Percentiles rank a stretch among this genome's conserved stretches.
Conservation (phyloP, 2,113 vertebrate genomes). For the Ceuthmochares aereus region DNA sequence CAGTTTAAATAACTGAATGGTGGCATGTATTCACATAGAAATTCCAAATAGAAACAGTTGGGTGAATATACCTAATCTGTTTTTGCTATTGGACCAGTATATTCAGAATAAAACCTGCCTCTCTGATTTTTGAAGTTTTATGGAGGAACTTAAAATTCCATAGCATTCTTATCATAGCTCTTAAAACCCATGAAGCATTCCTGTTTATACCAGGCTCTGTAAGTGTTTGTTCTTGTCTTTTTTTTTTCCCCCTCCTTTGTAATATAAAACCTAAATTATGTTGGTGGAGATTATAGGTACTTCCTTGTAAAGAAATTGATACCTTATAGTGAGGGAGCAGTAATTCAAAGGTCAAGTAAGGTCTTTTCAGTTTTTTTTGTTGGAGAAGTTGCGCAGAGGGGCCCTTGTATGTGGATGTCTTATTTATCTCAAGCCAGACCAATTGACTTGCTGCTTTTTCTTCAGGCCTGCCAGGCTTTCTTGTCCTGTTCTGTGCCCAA, state of each 20-base stretch:
- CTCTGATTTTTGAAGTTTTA: background rate
- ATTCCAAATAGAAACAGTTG: background rate
- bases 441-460: background rate
- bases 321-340: background rate
- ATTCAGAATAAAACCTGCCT: background rate
- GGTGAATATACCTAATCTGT: background rate
- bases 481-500: background rate
- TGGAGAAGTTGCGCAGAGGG: background rate
- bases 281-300: constrained; percentile 31
- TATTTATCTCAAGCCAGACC: background rate
- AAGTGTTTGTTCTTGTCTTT: background rate
- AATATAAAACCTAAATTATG: constrained; percentile 37
- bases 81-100: background rate
- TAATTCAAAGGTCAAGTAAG: constrained; percentile 32
- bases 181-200: background rate
- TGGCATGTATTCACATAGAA: background rate
- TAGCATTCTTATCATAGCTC: background rate
- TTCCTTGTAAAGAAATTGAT: constrained; percentile 28
- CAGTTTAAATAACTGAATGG: background rate
- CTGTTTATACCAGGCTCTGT: background rate
- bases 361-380: background rate
- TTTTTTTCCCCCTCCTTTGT: background rate
- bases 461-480: background rate
- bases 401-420: background rate
- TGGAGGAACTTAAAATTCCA: constrained; percentile 12